Conservation (phyloP, 2,888 invertebrate species). For the Spodoptera exigua region DNA sequence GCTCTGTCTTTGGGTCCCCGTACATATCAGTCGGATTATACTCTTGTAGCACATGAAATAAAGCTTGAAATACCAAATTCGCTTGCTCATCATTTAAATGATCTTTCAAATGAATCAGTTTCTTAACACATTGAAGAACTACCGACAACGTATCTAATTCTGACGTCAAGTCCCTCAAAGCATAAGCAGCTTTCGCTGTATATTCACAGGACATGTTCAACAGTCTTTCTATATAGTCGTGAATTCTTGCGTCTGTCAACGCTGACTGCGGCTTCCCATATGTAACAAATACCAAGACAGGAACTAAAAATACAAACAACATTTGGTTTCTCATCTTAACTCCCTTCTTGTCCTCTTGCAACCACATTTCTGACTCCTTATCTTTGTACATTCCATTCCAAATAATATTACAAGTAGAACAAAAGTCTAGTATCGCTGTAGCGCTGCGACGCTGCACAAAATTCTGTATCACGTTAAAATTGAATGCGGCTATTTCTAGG, state of each 20-base stretch:
- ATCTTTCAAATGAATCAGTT: constrained; percentile 88
- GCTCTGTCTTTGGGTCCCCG: constrained; percentile 62
- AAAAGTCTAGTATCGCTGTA: constrained; percentile 73
- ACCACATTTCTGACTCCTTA: constrained; percentile 58
- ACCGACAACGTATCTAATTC: constrained; percentile 81
- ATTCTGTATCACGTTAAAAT: constrained; percentile 74
- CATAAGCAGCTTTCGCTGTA: constrained; percentile 90
- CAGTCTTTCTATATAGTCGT: constrained; percentile 90
- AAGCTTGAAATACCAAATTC: constrained; percentile 90
- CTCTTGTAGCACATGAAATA: constrained; percentile 90
- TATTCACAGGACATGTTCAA: constrained; percentile 90
- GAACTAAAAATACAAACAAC: constrained; percentile 90
- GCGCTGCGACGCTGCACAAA: constrained; percentile 73
- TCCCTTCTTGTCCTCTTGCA: constrained; percentile 59
- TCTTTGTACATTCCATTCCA: constrained; percentile 71
- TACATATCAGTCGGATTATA: constrained; percentile 75
- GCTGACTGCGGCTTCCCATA: constrained; percentile 56
- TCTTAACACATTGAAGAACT: constrained; percentile 88
- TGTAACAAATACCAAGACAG: constrained; percentile 84
- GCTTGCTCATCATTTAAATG: constrained; percentile 90
- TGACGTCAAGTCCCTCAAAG: constrained; percentile 87
- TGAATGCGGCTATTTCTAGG: constrained; percentile 72
- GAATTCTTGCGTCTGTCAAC: constrained; percentile 85
- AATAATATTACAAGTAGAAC: constrained; percentile 74
- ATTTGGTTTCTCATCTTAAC: constrained; percentile 89